Conservation (phyloP, 2,113 vertebrate species). For the Osmerus mordax region DNA sequence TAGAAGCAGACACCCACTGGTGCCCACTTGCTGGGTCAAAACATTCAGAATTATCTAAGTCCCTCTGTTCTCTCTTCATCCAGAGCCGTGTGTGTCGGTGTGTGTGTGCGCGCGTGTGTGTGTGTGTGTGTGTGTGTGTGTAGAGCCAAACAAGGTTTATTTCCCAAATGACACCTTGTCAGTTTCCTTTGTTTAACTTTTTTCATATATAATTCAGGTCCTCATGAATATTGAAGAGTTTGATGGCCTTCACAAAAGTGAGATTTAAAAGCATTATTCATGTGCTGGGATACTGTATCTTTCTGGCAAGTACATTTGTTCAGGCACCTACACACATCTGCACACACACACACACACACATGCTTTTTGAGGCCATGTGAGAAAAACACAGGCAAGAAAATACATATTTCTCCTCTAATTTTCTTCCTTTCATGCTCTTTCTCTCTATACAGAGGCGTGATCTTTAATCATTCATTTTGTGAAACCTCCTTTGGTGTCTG, state of each 20-base stretch:
- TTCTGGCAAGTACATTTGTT: constrained; percentile 23
- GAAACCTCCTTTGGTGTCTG: not conserved
- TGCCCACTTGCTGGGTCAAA: not conserved
- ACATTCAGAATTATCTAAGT: constrained; percentile 1
- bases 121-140: not conserved
- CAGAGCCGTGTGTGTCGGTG: not conserved
- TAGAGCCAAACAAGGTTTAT: constrained; percentile 13
- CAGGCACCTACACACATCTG: constrained; percentile 4
- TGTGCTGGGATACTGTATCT: constrained; percentile 8
- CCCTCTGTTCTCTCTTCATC: not conserved
- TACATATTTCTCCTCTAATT: not conserved
- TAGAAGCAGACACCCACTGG: not conserved
- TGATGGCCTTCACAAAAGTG: constrained; percentile 21
- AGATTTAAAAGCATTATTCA: constrained; percentile 36
- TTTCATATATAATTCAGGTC: constrained; percentile 27
- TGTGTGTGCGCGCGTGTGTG: not conserved
- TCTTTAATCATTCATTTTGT: not conserved
- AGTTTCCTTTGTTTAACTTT: constrained; percentile 33
- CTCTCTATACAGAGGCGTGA: not conserved
- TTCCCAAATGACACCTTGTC: constrained; percentile 22
- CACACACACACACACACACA: not conserved
- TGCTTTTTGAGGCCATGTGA: not conserved
- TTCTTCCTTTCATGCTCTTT: not conserved
- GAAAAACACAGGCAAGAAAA: not conserved
- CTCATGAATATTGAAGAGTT: constrained; percentile 26